phyloP scores from a whole-genome alignment of 2,888 invertebrate species.

The Rhagonycha fulva region DNA sequence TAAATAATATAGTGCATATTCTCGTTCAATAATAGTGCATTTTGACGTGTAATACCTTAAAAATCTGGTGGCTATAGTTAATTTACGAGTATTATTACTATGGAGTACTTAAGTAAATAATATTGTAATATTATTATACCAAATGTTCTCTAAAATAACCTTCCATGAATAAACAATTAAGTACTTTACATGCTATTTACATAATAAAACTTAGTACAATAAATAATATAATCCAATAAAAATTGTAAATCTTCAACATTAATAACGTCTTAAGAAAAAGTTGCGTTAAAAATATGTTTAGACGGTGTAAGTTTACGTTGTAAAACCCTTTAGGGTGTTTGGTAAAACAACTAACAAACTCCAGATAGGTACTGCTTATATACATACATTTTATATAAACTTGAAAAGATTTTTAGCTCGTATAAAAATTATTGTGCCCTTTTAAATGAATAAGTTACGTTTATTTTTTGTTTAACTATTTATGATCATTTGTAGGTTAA shows the following conservation, averaged over 20 bases:
- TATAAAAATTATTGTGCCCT: not conserved
- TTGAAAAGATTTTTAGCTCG: not conserved
- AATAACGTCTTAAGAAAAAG: not conserved
- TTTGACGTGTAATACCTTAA: too few relatives aligned
- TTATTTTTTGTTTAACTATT: not conserved
- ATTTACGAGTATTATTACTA: too few relatives aligned
- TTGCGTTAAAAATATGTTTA: not conserved
- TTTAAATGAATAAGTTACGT: conserved; percentile 21
- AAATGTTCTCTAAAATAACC: not conserved
- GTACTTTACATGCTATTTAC: not conserved
- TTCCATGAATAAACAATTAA: not conserved
- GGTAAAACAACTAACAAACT: conserved; percentile 16
- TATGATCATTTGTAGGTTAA: not conserved
- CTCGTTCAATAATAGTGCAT: too few relatives aligned
- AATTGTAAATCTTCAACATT: not conserved
- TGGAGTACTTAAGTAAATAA: too few relatives aligned
- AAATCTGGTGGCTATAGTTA: too few relatives aligned
- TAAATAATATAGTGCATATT: too few relatives aligned
- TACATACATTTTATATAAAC: not conserved
- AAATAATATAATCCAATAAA: not conserved
- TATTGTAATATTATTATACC: too few relatives aligned
- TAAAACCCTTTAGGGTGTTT: conserved; percentile 19
- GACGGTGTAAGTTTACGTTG: not conserved
- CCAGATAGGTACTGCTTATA: not conserved
- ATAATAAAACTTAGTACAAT: not conserved